Evolutionary conservation across 2,888 invertebrate species (phyloP).

Genomic region (Melinaea marsaeus): DNA sequence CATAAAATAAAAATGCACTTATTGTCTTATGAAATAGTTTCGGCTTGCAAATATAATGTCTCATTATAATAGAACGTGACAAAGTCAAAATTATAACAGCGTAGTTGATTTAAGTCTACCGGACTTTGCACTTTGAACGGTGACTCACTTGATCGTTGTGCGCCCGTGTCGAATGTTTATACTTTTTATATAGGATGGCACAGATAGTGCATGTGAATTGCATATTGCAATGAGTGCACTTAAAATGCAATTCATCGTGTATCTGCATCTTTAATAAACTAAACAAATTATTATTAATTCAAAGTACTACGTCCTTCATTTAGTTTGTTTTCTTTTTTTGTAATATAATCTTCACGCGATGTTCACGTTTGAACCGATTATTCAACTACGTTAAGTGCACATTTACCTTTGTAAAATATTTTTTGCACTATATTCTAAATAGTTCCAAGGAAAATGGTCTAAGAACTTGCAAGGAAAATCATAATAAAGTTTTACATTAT

Average conservation of each 20-base stretch:
- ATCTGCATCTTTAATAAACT: neutral
- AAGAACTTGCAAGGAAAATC: too few relatives aligned
- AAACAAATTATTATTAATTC: neutral
- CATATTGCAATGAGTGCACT: neutral
- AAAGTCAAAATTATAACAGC: neutral
- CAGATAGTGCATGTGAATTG: neutral
- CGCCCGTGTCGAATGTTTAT: too few relatives aligned
- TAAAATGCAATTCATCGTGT: constrained; percentile 1
- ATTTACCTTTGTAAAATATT: neutral
- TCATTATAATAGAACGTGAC: constrained; percentile 1
- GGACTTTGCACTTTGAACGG: neutral
- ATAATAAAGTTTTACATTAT: too few relatives aligned
- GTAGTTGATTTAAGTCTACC: neutral
- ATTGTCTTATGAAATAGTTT: neutral
- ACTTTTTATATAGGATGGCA: neutral
- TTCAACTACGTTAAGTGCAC: too few relatives aligned
- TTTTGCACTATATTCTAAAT: too few relatives aligned
- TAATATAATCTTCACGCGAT: constrained; percentile 41
- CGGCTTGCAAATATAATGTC: neutral
- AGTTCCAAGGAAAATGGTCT: too few relatives aligned
- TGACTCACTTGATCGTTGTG: neutral
- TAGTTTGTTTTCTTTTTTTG: neutral
- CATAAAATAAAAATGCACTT: neutral
- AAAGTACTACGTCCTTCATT: neutral
- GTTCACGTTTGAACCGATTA: constrained; percentile 37